These are phyloP conservation scores for Ametastegia equiseti DNA, from an alignment of 2,888 invertebrate species.

Conservation along the genomic window DNA sequence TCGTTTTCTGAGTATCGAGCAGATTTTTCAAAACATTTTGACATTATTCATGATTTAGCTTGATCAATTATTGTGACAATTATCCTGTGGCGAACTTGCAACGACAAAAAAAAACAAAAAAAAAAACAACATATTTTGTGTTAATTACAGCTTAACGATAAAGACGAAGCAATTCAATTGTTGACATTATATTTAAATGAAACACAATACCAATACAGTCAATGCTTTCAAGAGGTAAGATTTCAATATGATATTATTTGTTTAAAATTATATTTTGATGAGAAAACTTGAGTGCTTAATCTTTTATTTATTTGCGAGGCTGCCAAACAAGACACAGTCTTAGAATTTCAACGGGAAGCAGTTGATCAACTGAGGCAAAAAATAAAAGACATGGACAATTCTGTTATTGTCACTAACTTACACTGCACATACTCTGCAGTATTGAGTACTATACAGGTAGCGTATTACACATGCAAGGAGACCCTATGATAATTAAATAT, in stretches of 20 bases:
- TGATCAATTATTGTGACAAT: too few species aligned
- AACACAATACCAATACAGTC: constrained; percentile 68
- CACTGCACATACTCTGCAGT: constrained; percentile 66
- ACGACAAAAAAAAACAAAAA: not conserved
- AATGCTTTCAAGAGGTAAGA: constrained; percentile 69
- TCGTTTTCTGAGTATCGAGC: not conserved
- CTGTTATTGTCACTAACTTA: constrained; percentile 58
- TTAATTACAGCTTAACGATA: constrained; percentile 66
- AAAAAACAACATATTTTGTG: not conserved
- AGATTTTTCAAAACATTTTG: not conserved
- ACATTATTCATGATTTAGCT: not conserved
- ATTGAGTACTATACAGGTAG: constrained; percentile 68
- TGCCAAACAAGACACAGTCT: constrained; percentile 66
- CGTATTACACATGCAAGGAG: constrained; percentile 5
- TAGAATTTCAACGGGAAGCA: constrained; percentile 68
- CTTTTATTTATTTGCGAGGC: constrained; percentile 59
- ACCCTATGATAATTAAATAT: not conserved
- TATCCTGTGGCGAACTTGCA: not conserved
- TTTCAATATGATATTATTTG: not conserved
- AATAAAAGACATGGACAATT: constrained; percentile 61
- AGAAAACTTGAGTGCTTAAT: not conserved
- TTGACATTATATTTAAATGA: constrained; percentile 65
- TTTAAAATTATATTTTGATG: not conserved
- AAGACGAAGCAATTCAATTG: constrained; percentile 63
- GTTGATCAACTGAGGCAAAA: constrained; percentile 64